Conservation (phyloP, 92 coral and sea anemone species). For the Phenganax marumi region DNA sequence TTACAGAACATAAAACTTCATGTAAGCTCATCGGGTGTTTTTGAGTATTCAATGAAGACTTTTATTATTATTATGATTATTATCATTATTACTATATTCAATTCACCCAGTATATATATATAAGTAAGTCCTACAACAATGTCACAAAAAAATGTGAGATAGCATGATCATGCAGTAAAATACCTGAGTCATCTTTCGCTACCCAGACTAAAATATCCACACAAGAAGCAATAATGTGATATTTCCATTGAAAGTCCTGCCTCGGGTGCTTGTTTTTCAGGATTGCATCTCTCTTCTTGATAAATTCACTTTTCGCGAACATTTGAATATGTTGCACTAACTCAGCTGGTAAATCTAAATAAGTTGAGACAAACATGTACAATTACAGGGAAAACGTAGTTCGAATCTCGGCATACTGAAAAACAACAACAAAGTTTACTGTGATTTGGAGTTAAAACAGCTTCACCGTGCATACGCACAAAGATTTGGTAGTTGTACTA, state of each 20-base stretch:
- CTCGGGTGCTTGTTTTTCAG: conserved; percentile 63
- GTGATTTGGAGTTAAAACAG: too few species aligned
- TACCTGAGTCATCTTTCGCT: conserved; percentile 79
- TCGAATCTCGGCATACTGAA: neutral
- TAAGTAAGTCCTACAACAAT: too few species aligned
- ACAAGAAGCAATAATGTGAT: conserved; percentile 85
- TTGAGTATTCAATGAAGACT: too few species aligned
- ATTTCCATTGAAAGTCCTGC: conserved; percentile 73
- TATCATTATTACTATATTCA: neutral
- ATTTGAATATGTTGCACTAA: conserved; percentile 69
- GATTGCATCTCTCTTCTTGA: conserved; percentile 69
- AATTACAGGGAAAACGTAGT: neutral
- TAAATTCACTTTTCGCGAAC: conserved; percentile 68
- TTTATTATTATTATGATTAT: too few species aligned
- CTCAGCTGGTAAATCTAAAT: conserved; percentile 48
- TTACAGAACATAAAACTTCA: too few species aligned
- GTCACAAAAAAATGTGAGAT: too few species aligned
- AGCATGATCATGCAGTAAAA: neutral
- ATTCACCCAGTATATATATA: neutral
- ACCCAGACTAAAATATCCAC: conserved; percentile 92
- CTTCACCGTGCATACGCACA: too few species aligned
- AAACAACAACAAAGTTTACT: neutral
- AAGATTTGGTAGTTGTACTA: too few species aligned
- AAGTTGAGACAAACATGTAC: too few species aligned
- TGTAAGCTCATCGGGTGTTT: too few species aligned